Evolutionary conservation across 1,140 invertebrate genomes (phyloP).

Genomic region (Zaprionus gabonicus): DNA sequence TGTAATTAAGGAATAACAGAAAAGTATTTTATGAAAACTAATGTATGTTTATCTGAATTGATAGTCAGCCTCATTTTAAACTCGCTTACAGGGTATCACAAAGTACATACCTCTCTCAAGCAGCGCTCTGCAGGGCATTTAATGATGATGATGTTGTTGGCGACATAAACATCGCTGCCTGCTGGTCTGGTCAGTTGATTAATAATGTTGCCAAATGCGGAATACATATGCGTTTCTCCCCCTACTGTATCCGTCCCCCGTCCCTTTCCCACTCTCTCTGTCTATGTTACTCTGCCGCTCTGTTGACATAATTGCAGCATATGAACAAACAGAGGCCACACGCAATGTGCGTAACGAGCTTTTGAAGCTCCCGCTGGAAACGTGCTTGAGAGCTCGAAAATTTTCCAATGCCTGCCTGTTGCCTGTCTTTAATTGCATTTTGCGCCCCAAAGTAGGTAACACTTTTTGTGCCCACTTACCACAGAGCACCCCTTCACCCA

Average conservation of each 20-base stretch:
- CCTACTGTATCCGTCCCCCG: not conserved
- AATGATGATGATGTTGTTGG: conserved; percentile 41
- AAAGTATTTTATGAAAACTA: not conserved
- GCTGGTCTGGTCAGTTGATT: conserved; percentile 61
- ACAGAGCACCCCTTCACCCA: not conserved
- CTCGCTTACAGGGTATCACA: not conserved
- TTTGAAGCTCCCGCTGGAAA: conserved; percentile 50
- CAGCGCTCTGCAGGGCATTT: conserved; percentile 14
- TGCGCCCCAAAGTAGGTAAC: conserved; percentile 52
- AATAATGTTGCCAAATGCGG: conserved; percentile 53
- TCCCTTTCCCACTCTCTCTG: not conserved
- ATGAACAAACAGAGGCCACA: conserved; percentile 55
- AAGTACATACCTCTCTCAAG: conserved; percentile 18
- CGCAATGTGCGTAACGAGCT: conserved; percentile 51
- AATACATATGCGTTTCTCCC: conserved; percentile 13
- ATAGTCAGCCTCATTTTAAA: no score
- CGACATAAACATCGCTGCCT: conserved; percentile 30
- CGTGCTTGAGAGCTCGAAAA: conserved; percentile 62
- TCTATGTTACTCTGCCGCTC: not conserved
- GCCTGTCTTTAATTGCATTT: conserved; percentile 61
- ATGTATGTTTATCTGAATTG: no score
- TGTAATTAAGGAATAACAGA: not conserved
- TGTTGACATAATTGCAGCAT: conserved; percentile 59
- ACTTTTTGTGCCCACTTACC: conserved; percentile 14
- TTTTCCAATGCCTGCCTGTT: conserved; percentile 14